A percentile compares a stretch with the other conserved stretches of the same genome.
These are phyloP conservation scores for Apaloderma vittatum DNA, from an alignment of 2,113 vertebrate species.

Conservation along the genomic window DNA sequence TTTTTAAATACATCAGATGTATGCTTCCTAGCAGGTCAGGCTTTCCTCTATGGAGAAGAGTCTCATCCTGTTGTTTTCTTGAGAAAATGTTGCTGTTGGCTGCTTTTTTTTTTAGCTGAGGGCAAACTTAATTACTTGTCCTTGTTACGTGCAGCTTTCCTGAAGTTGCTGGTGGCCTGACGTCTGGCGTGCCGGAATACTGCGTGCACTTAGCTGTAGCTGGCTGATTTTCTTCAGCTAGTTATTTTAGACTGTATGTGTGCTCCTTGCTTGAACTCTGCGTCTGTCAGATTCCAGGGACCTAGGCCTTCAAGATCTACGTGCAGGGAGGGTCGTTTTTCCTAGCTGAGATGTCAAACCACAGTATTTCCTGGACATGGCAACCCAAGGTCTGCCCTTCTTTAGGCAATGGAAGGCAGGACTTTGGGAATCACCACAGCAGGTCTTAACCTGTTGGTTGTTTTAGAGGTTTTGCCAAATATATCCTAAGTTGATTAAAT, in stretches of 20 bases:
- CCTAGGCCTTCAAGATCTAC: not conserved
- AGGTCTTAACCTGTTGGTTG: not conserved
- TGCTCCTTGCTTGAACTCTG: not conserved
- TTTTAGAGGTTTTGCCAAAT: not conserved
- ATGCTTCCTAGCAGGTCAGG: not conserved
- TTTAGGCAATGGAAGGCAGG: not conserved
- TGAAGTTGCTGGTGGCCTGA: not conserved
- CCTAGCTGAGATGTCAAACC: not conserved
- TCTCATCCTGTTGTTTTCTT: not conserved
- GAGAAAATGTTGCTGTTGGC: not conserved
- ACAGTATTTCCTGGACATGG: not conserved
- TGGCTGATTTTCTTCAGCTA: not conserved
- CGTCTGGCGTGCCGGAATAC: rapidly evolving
- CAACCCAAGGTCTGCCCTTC: not conserved
- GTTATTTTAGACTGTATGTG: not conserved
- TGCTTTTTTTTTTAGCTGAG: not conserved
- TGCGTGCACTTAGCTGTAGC: not conserved
- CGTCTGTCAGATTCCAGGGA: not conserved
- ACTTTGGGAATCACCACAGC: not conserved
- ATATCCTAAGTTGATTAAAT: not conserved
- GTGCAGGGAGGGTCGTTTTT: not conserved
- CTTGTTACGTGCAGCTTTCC: not conserved
- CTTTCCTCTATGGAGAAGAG: not conserved
- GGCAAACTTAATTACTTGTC: not conserved
- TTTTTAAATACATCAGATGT: not conserved